phyloP scores from a whole-genome alignment of 2,888 invertebrate genomes.

The Oligia strigilis region DNA sequence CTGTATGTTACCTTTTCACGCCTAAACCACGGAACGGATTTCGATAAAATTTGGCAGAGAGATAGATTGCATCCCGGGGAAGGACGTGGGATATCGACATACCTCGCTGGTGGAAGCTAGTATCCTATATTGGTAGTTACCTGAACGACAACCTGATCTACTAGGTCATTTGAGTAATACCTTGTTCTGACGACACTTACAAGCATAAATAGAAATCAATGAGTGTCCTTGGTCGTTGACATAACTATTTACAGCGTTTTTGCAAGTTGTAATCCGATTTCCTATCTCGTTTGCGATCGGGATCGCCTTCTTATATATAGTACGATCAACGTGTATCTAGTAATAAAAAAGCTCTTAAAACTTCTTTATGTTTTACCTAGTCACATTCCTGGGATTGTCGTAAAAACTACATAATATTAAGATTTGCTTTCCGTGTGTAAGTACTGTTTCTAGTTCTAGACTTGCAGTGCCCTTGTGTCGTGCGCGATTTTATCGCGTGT shows the following conservation, averaged over 20 bases:
- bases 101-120: too few species aligned
- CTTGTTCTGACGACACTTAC: background rate
- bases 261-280: slow-evolving; percentile 19
- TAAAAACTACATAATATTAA: slow-evolving; percentile 7
- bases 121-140: too few species aligned
- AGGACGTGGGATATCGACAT: too few species aligned
- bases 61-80: too few species aligned
- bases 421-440: background rate
- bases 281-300: slow-evolving; percentile 5
- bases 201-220: background rate
- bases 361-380: background rate
- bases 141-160: background rate
- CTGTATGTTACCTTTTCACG: too few species aligned
- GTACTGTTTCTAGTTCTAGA: background rate
- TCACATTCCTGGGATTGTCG: slow-evolving; percentile 5
- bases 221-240: background rate
- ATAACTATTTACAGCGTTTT: slow-evolving; percentile 13
- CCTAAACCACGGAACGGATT: too few species aligned
- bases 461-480: too few species aligned
- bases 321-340: background rate
- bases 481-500: too few species aligned
- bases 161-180: background rate
- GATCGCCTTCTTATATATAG: slow-evolving; percentile 4
- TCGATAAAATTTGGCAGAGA: too few species aligned
- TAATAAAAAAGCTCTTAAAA: slow-evolving; percentile 33